phyloP scores from a whole-genome alignment of 2,113 vertebrate genomes.

The Mormyrus iriodes region DNA sequence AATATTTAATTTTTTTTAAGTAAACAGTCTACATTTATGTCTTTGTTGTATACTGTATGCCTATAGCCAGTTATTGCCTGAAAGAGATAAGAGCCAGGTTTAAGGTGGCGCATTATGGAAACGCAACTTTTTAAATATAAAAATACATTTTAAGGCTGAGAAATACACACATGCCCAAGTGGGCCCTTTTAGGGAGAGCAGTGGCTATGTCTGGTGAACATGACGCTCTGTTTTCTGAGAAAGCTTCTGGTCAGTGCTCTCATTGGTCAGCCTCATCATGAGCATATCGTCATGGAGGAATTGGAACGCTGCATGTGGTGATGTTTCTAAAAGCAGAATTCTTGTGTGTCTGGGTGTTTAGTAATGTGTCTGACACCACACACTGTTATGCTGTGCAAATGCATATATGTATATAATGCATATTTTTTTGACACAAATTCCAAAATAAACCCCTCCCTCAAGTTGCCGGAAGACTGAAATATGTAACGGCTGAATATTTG shows the following conservation, averaged over 20 bases:
- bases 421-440: too few species aligned
- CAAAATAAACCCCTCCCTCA: not conserved
- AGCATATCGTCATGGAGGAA: not conserved
- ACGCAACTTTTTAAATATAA: too few species aligned
- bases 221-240: not conserved
- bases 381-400: not conserved
- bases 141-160: too few species aligned
- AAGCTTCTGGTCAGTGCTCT: not conserved
- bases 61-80: not conserved
- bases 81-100: not conserved
- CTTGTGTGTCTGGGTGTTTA: not conserved
- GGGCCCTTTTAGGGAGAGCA: not conserved
- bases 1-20: not conserved
- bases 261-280: not conserved
- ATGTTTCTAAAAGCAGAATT: not conserved
- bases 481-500: not conserved
- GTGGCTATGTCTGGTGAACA: not conserved
- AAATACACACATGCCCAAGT: not conserved
- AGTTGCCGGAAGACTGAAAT: not conserved
- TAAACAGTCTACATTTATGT: not conserved
- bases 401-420: too few species aligned
- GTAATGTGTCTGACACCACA: not conserved
- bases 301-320: not conserved
- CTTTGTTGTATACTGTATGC: not conserved
- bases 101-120: too few species aligned